Evolutionary conservation across 2,888 invertebrate species (phyloP), one percentile per base, ranked within the genome.

Genomic region (Diarsia mendica): DNA sequence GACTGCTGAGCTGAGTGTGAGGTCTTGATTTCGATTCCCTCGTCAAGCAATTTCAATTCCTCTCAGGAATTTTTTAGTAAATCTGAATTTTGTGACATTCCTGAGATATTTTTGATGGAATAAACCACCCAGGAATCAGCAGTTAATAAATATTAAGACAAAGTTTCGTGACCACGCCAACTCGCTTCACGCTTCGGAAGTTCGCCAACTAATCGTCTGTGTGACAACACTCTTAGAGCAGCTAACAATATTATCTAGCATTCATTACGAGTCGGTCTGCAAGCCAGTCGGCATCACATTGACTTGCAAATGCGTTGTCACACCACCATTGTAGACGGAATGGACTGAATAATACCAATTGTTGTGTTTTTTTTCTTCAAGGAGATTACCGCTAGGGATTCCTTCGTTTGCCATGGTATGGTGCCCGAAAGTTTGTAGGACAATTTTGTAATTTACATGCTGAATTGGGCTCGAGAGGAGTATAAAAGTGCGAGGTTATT

Each of bases 251-350:
- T 85, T 77, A 86, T 83, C 72, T 70, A 74, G 79, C 77, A 81
- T 78, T 81, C 77, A 85, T 83, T 85, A 86, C 74, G 63, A 79
- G 63, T 66, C 28, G 65, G 64, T 73, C 75, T 77, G 72, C 71
- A 72, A 48, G 51, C 70, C 74, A 68, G 72, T 72, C 60, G 63
- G 65, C 73, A n/a, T n/a, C n/a, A 51, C 82, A 87, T 88, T 88
- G 88, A 87, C 83, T 87, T 87, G 87, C 85, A 87, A 88, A 87
- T 88, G 72, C 74, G 75, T 77, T 67, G 85, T 80, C 74, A 77
- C 85, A 81, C 66, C 63, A 64, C 72, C 64, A 76, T 79, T 82
- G 75, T 82, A 58, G 48, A 20, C 51, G 44, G 63, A 82, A 82
- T 79, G 68, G 66, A 15, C 67, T 73, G 83, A 75, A 85, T 85